Conservation (phyloP, 30 jellyfish, hydroid and myxozoan species). For the Haliclystus octoradiatus region DNA sequence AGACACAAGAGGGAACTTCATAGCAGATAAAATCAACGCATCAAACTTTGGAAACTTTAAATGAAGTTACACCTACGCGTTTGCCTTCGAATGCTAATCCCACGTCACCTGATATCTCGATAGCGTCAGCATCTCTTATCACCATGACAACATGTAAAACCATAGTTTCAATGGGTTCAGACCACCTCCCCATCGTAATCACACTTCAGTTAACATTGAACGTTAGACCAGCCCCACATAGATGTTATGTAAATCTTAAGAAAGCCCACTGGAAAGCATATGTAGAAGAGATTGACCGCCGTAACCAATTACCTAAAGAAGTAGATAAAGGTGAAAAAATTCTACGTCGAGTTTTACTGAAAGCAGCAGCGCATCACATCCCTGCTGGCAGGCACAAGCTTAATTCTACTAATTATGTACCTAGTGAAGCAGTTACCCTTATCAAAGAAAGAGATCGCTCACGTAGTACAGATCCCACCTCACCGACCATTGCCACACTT, state of each 20-base stretch:
- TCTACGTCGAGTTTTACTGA: background rate
- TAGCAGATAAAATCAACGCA: no score
- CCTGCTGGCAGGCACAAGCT: slow-evolving; percentile 1
- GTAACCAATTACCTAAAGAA: background rate
- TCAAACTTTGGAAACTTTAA: no score
- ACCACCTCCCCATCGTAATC: background rate
- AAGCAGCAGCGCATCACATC: background rate
- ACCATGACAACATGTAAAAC: background rate
- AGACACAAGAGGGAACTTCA: no score
- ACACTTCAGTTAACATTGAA: background rate
- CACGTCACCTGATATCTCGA: background rate
- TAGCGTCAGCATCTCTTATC: background rate
- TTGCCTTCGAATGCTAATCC: background rate
- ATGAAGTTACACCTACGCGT: no score
- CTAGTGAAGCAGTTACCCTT: background rate
- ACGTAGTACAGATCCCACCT: background rate
- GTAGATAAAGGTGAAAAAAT: background rate
- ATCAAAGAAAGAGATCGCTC: background rate
- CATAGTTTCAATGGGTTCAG: background rate
- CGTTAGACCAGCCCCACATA: background rate
- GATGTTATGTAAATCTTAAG: background rate
- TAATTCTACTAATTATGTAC: no score
- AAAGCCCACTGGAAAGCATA: background rate
- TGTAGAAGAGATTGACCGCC: background rate
- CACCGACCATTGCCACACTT: background rate